Percentiles rank a stretch among this genome's conserved stretches.
Conservation (phyloP, 2,113 vertebrate species). For the Cyanoderma ruficeps region DNA sequence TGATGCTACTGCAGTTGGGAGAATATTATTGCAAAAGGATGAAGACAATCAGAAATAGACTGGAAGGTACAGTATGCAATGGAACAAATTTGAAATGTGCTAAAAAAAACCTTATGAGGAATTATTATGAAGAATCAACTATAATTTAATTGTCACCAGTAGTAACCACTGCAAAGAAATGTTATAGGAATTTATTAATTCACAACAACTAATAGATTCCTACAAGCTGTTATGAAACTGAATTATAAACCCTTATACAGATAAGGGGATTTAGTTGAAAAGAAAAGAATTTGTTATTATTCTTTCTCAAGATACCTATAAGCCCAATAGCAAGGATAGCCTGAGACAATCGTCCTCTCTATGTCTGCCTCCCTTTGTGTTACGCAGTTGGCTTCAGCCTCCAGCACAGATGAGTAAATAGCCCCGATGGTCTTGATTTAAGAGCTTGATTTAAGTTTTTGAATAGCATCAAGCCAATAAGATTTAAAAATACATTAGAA, state of each 20-base stretch:
- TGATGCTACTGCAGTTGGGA: neutral
- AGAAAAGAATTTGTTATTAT: neutral
- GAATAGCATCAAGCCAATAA: neutral
- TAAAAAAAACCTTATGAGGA: neutral
- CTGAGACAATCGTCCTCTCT: neutral
- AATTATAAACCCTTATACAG: neutral
- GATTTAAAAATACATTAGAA: neutral
- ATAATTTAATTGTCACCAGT: neutral
- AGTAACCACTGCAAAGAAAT: neutral
- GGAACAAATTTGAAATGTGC: neutral
- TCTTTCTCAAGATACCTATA: neutral
- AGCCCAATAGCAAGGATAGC: neutral
- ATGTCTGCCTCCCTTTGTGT: neutral
- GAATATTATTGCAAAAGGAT: neutral
- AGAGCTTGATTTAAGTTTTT: neutral
- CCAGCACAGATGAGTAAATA: neutral
- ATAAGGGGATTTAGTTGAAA: neutral
- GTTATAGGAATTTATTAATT: neutral
- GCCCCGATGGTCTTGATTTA: neutral
- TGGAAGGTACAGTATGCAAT: neutral
- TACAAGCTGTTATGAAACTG: neutral
- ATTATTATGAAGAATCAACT: neutral
- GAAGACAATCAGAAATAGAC: neutral
- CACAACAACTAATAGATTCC: neutral
- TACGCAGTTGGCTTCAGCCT: neutral